Percentiles rank a stretch among this genome's conserved stretches.
Conservation (phyloP, 2,888 invertebrate genomes). For the Pyrocoelia pectoralis region DNA sequence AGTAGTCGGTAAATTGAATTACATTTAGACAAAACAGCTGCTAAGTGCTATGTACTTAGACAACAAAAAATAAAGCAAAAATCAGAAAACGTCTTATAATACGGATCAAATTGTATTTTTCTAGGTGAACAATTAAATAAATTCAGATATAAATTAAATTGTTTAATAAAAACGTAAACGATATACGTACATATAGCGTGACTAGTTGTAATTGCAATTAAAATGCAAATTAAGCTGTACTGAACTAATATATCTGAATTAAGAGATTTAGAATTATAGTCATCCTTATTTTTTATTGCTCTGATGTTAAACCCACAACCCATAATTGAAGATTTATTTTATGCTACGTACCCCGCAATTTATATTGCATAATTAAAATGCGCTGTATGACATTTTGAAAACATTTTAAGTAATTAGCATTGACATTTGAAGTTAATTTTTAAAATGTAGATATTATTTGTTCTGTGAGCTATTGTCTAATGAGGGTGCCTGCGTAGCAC, state of each 20-base stretch:
- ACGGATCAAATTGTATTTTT: background rate
- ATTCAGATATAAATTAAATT: background rate
- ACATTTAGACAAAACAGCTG: too few relatives aligned
- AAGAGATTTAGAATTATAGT: slow-evolving; percentile 12
- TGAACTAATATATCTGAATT: slow-evolving; percentile 25
- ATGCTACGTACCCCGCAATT: too few relatives aligned
- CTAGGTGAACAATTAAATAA: background rate
- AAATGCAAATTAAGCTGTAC: slow-evolving; percentile 40
- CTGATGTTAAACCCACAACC: background rate
- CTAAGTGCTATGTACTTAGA: too few relatives aligned
- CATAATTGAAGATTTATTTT: slow-evolving; percentile 8
- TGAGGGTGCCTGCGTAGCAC: too few relatives aligned
- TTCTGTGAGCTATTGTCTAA: too few relatives aligned
- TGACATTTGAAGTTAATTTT: too few relatives aligned
- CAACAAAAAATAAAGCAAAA: too few relatives aligned
- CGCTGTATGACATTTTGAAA: too few relatives aligned
- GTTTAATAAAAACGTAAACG: background rate
- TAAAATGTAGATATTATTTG: too few relatives aligned
- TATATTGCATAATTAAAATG: too few relatives aligned
- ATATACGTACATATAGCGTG: slow-evolving; percentile 28
- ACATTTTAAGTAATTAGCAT: too few relatives aligned
- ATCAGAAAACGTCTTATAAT: background rate
- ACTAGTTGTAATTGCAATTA: slow-evolving; percentile 39
- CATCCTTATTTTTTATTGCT: slow-evolving; percentile 5
- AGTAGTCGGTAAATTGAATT: too few relatives aligned